Conservation (phyloP, 2,888 invertebrate species). For the Zootermopsis nevadensis region DNA sequence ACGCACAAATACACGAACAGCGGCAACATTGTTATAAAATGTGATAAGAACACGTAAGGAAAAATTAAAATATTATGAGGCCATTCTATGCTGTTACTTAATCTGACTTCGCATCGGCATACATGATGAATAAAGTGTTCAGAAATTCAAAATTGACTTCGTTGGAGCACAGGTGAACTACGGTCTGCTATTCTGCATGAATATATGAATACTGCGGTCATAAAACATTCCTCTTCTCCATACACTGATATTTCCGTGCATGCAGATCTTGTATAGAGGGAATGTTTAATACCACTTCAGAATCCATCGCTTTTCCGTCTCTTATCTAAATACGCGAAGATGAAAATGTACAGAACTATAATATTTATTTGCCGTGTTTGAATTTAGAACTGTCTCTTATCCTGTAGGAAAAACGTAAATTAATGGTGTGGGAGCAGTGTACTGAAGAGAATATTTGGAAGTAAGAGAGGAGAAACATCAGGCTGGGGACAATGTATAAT, state of each 20-base stretch:
- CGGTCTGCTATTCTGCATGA: not conserved
- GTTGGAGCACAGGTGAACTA: not conserved
- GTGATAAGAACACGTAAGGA: constrained; percentile 7
- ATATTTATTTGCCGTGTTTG: too few relatives aligned
- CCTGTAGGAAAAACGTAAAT: too few relatives aligned
- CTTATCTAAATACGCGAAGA: too few relatives aligned
- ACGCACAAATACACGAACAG: not conserved
- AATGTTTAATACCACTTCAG: too few relatives aligned
- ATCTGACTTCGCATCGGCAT: constrained; percentile 20
- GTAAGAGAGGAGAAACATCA: too few relatives aligned
- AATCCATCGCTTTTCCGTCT: too few relatives aligned
- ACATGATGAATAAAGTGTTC: constrained; percentile 24
- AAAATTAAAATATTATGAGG: not conserved
- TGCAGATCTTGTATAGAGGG: too few relatives aligned
- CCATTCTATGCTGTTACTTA: not conserved
- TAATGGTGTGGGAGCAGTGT: too few relatives aligned
- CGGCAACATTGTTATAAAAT: not conserved
- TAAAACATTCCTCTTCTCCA: not conserved
- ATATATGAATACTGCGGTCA: constrained; percentile 9
- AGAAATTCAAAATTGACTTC: constrained; percentile 28
- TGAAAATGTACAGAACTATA: too few relatives aligned
- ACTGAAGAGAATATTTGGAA: too few relatives aligned
- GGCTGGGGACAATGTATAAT: too few relatives aligned
- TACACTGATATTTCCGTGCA: not conserved
- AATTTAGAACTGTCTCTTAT: too few relatives aligned